These are phyloP conservation scores for Lordiphosa stackelbergi DNA, from an alignment of 1,140 invertebrate genomes.

Conservation along the genomic window DNA sequence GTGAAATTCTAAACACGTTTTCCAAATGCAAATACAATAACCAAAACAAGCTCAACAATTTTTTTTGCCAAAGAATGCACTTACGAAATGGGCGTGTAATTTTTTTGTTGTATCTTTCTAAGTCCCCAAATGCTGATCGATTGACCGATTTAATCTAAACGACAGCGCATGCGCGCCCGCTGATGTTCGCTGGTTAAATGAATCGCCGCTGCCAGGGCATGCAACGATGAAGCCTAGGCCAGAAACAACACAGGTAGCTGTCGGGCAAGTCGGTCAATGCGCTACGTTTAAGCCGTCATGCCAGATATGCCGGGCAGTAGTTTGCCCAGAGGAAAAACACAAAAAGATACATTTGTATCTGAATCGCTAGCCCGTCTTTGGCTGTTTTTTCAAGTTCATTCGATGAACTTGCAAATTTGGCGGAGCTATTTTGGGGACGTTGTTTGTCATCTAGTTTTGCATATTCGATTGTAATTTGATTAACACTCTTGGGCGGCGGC, in stretches of 20 bases:
- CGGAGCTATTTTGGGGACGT: slow-evolving; percentile 38
- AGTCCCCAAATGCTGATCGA: slow-evolving; percentile 19
- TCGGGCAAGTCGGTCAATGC: slow-evolving; percentile 36
- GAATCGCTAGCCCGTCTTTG: slow-evolving; percentile 6
- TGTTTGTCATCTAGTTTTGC: slow-evolving; percentile 4
- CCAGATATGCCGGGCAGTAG: slow-evolving; percentile 3
- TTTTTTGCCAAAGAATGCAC: slow-evolving; percentile 44
- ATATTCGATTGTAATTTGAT: no score
- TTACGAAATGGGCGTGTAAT: slow-evolving; percentile 44
- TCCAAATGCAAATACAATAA: slow-evolving; percentile 3
- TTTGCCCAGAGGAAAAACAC: slow-evolving; percentile 7
- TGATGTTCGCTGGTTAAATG: slow-evolving; percentile 59
- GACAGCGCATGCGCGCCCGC: slow-evolving; percentile 61
- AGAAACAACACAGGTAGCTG: slow-evolving; percentile 53
- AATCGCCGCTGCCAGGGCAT: slow-evolving; percentile 42
- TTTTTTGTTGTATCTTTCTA: slow-evolving; percentile 7
- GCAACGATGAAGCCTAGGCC: slow-evolving; percentile 54
- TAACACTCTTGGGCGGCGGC: no score
- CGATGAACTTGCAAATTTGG: slow-evolving; percentile 63
- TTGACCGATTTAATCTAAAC: slow-evolving; percentile 2
- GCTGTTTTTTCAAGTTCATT: slow-evolving; percentile 59
- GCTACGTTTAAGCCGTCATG: slow-evolving; percentile 56
- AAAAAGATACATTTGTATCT: slow-evolving; percentile 12
- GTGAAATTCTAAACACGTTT: slow-evolving; percentile 69
- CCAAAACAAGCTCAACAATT: background rate